These are phyloP conservation scores for Lissonota sp. DNA, from an alignment of 2,888 invertebrate species.

Conservation along the genomic window DNA sequence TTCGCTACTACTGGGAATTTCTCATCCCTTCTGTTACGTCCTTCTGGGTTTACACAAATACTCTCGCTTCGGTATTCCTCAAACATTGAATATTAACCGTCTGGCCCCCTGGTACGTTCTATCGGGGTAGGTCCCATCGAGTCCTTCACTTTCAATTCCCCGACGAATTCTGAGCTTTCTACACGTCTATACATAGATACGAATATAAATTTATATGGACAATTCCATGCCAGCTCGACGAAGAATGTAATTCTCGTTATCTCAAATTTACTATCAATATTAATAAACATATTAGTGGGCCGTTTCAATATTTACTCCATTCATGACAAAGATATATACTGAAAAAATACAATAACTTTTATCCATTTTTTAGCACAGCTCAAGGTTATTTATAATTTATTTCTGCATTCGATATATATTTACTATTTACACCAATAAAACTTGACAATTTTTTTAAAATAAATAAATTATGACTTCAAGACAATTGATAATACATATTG, in stretches of 20 bases:
- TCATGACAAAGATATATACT: no score
- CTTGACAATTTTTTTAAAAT: no score
- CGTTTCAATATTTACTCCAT: no score
- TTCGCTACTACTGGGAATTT: constrained; percentile 30
- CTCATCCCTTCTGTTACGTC: constrained; percentile 35
- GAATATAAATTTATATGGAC: constrained; percentile 18
- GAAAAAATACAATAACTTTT: no score
- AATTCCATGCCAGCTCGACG: neutral
- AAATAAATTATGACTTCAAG: no score
- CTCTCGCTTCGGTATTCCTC: constrained; percentile 54
- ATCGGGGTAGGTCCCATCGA: constrained; percentile 28
- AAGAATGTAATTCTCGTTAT: neutral
- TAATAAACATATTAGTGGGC: no score
- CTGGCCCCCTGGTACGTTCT: constrained; percentile 42
- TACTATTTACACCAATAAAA: no score
- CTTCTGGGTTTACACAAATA: constrained; percentile 61
- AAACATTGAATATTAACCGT: constrained; percentile 65
- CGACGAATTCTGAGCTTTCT: constrained; percentile 46
- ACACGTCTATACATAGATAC: constrained; percentile 15
- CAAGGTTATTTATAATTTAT: no score
- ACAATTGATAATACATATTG: no score
- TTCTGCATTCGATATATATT: no score
- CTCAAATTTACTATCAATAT: no score
- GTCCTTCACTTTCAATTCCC: constrained; percentile 44
- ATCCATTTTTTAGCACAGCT: no score